Evolutionary conservation across 2,888 invertebrate genomes (phyloP), one percentile per base, ranked within the genome.

Genomic region (Antheraea yamamai): DNA sequence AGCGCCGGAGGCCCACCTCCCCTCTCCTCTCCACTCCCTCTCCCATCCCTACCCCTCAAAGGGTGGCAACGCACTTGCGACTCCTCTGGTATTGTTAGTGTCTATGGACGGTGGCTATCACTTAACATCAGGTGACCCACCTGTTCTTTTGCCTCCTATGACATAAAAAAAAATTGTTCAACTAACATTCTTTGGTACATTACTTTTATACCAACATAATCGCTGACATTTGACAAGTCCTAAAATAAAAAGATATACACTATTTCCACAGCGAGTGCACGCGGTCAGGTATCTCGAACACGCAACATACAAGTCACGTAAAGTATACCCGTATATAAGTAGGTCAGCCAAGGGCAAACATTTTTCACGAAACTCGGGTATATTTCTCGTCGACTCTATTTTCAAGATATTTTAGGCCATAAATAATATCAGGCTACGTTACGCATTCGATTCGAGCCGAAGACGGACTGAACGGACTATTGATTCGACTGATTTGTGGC

Each of bases 261-360:
- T 70, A 18, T 35, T 30, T 73, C 76, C 75, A 76, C 75, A 26
- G 72, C 76, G 76, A 23, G 76, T 76, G 73, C 78, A 77, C 72
- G 81, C 47, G 79, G 80, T 81, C 81, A 79, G 75, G 78, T 76
- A 79, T 77, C 77, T 81, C 76, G 76, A 77, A 77, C 75, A 85
- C 79, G 75, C 82, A 77, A 77, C 75, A 85, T 79, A 75, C 82
- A 23, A 78, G 80, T 80, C 86, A 86, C 86, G 85, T 86, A 79
- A 77, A 76, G 75, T 79, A 76, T 82, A 79, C 80, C 78, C 76
- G 74, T 78, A 81, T n/a, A 80, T 82, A 84, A 83, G 82, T 81
- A 78, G 81, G 80, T 82, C 85, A 82, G 79, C 81, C 78, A 73
- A 71, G 71, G 35, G 74, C 39, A 74, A 74, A 74, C 74, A 72